Conservation (phyloP, 2,797 vertebrate genomes). For the Coregonus suidteri region DNA sequence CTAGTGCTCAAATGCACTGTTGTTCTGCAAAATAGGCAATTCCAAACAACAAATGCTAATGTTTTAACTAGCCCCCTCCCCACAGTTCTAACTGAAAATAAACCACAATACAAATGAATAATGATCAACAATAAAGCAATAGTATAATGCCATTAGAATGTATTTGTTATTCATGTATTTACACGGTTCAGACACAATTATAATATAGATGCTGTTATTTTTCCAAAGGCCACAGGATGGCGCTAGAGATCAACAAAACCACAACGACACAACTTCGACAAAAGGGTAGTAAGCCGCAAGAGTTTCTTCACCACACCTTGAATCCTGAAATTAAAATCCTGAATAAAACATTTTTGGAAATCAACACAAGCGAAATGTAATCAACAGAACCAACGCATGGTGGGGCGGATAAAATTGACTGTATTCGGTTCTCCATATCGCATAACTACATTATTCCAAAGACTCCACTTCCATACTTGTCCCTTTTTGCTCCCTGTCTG, state of each 20-base stretch:
- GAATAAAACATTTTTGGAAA: slow-evolving; percentile 32
- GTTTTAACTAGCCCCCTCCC: slow-evolving; percentile 6
- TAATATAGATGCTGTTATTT: slow-evolving; percentile 47
- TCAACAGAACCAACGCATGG: slow-evolving; percentile 38
- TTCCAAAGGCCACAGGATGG: slow-evolving; percentile 69
- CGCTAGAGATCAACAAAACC: slow-evolving; percentile 64
- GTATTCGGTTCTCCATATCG: slow-evolving; percentile 51
- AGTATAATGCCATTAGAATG: slow-evolving; percentile 58
- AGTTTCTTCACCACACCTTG: slow-evolving; percentile 24
- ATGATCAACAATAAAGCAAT: slow-evolving; percentile 47
- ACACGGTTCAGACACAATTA: slow-evolving; percentile 52
- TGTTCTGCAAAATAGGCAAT: slow-evolving; percentile 41
- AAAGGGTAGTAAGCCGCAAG: slow-evolving; percentile 32
- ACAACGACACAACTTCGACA: slow-evolving; percentile 38
- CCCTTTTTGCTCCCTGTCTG: slow-evolving; percentile 34
- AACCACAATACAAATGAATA: slow-evolving; percentile 48
- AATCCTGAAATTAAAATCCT: slow-evolving; percentile 22
- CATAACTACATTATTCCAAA: slow-evolving; percentile 40
- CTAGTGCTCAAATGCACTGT: slow-evolving; percentile 38
- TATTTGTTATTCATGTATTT: slow-evolving; percentile 68
- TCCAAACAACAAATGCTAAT: slow-evolving; percentile 41
- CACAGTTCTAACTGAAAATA: slow-evolving; percentile 38
- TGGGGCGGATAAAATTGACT: slow-evolving; percentile 41
- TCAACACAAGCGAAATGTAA: slow-evolving; percentile 31
- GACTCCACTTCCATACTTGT: slow-evolving; percentile 21